These are phyloP conservation scores for Melozone crissalis DNA, from an alignment of 2,113 vertebrate genomes.

Conservation along the genomic window DNA sequence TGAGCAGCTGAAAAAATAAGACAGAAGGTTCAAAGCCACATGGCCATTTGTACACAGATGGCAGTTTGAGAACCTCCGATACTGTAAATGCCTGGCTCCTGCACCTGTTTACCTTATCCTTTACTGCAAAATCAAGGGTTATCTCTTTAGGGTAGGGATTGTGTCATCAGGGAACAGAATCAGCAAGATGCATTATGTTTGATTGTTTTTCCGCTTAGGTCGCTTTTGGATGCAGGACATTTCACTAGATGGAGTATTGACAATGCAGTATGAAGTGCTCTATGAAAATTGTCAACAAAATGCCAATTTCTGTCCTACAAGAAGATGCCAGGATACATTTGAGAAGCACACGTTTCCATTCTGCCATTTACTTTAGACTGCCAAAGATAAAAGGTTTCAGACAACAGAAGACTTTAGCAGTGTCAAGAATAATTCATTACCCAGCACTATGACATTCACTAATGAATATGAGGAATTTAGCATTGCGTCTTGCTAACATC, in stretches of 20 bases:
- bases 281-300: conserved; percentile 63
- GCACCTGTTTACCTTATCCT: background rate
- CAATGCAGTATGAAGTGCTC: conserved; percentile 46
- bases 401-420: conserved; percentile 35
- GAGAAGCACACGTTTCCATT: background rate
- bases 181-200: background rate
- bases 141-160: background rate
- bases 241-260: conserved; percentile 25
- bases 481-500: background rate
- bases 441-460: conserved; percentile 34
- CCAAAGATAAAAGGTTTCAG: conserved; percentile 58
- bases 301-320: conserved; percentile 24
- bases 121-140: background rate
- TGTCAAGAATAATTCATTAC: conserved; percentile 47
- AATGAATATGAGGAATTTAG: conserved; percentile 40
- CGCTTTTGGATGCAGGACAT: conserved; percentile 9
- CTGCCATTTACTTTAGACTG: conserved; percentile 58
- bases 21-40: background rate
- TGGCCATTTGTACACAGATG: background rate
- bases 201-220: conserved; percentile 6
- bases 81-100: conserved; percentile 2
- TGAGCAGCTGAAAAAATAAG: background rate
- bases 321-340: conserved; percentile 44
- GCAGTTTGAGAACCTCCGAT: background rate
- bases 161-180: background rate